phyloP scores from a whole-genome alignment of 2,113 vertebrate genomes.

The Pedionomus torquatus region DNA sequence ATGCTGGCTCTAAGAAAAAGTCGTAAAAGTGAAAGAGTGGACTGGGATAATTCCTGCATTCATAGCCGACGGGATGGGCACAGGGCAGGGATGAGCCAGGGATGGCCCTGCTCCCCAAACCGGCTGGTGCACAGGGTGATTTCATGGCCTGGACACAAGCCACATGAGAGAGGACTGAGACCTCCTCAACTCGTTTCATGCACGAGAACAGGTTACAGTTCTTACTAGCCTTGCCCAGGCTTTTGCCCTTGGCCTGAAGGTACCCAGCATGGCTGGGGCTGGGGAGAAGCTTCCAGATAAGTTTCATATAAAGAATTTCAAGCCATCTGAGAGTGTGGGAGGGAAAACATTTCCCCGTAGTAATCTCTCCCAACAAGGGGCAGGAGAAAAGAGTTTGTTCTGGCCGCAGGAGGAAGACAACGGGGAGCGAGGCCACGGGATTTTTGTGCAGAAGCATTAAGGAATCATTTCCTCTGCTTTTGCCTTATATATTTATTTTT shows the following conservation, averaged over 20 bases:
- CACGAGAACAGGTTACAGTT: background rate
- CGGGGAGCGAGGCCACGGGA: background rate
- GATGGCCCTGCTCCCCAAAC: background rate
- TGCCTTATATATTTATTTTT: background rate
- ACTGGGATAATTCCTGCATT: background rate
- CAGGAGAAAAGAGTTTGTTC: background rate
- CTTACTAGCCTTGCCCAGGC: background rate
- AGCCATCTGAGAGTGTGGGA: background rate
- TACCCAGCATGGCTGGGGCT: background rate
- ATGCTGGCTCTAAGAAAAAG: background rate
- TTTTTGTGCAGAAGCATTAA: background rate
- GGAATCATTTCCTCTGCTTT: slow-evolving; percentile 16
- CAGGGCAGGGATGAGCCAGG: background rate
- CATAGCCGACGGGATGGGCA: accelerated
- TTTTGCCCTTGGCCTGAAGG: accelerated
- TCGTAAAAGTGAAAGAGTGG: background rate
- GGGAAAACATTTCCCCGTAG: background rate
- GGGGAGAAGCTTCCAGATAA: background rate
- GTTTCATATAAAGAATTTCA: background rate
- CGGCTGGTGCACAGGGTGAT: background rate
- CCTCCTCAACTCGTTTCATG: background rate
- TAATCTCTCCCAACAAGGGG: background rate
- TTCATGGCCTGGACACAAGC: accelerated
- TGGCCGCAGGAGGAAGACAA: background rate
- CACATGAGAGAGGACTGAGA: background rate